Evolutionary conservation across 2,888 invertebrate species (phyloP), one percentile per base, ranked within the genome.

Genomic region (Biston betularia): DNA sequence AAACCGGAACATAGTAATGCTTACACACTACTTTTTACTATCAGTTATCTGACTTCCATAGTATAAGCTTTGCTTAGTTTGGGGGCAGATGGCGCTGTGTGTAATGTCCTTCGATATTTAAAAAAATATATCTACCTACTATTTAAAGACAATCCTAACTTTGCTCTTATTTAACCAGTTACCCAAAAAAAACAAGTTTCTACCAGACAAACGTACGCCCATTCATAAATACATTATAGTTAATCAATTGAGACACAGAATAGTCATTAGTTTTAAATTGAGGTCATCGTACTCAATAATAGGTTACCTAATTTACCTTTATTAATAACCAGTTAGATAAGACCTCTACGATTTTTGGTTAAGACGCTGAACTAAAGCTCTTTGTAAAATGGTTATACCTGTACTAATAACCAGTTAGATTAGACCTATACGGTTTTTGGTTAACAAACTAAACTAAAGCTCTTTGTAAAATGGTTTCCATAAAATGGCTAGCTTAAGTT

Each of bases 181-280:
- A 40, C 24, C 38, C 34, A 48, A 15, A 14, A 15, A 59, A 55
- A 49, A 59, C 54, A 10, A 15, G 60, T 65, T 58, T 38, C 0
- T 5, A 0, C 35, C 49, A 65, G 64, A 65, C 64, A 59, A 15
- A 59, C 46, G 42, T 34, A 65, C 55, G 76, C 69, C 65, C 71
- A 72, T 58, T 69, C 72, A 66, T 66, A 53, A 63, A 70, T 59
- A 58, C 24, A 46, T 61, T 35, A 58, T 58, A 52, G 14, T 46
- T 52, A 63, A 54, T 58, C 58, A 48, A 58, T 54, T 40, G 38
- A 24, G n/a, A 45, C 58, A 49, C 4, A 57, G 57, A 45, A 11
- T 57, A 57, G 0, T 8, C 14, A 10, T 38, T 49, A 58, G 49
- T 49, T 45, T 10, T 7, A 14, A 7, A 42, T 33, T 42, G 33